Percentiles rank a stretch among this genome's conserved stretches.
phyloP scores from a whole-genome alignment of 1,140 invertebrate genomes.

The Cephus cinctus region DNA sequence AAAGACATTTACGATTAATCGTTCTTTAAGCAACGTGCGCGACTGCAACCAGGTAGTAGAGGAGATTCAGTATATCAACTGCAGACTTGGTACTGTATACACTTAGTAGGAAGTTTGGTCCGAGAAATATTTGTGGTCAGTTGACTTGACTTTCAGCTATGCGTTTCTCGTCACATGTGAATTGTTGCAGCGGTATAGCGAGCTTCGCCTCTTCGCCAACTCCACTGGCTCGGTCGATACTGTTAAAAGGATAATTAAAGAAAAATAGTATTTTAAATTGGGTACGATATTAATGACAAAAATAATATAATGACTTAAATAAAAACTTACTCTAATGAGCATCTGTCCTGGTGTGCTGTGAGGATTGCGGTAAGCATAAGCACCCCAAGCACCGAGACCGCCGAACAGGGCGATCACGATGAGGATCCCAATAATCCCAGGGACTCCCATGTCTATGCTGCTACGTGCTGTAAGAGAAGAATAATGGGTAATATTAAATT shows the following conservation, averaged over 20 bases:
- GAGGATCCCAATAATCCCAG: slow-evolving; percentile 69
- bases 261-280: slow-evolving; percentile 4
- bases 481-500: not conserved
- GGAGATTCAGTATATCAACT: no score
- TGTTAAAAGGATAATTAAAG: slow-evolving; percentile 58
- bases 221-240: slow-evolving; percentile 94
- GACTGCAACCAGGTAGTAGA: no score
- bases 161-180: slow-evolving; percentile 71
- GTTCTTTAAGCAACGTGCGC: no score
- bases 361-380: slow-evolving; percentile 95
- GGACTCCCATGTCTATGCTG: slow-evolving; percentile 52
- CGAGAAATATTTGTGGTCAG: slow-evolving; percentile 39
- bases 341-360: slow-evolving; percentile 93
- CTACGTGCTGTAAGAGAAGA: slow-evolving; percentile 15
- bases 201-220: slow-evolving; percentile 82
- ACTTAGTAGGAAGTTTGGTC: slow-evolving; percentile 48
- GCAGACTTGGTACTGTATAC: slow-evolving; percentile 27
- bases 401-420: slow-evolving; percentile 62
- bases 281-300: no score
- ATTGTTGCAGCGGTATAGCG: slow-evolving; percentile 91
- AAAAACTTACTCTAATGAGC: slow-evolving; percentile 83
- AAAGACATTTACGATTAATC: no score
- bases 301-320: slow-evolving; percentile 10
- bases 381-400: slow-evolving; percentile 70
- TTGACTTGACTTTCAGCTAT: slow-evolving; percentile 24